phyloP scores from a whole-genome alignment of 2,113 vertebrate genomes.

The Semicossyphus pulcher region DNA sequence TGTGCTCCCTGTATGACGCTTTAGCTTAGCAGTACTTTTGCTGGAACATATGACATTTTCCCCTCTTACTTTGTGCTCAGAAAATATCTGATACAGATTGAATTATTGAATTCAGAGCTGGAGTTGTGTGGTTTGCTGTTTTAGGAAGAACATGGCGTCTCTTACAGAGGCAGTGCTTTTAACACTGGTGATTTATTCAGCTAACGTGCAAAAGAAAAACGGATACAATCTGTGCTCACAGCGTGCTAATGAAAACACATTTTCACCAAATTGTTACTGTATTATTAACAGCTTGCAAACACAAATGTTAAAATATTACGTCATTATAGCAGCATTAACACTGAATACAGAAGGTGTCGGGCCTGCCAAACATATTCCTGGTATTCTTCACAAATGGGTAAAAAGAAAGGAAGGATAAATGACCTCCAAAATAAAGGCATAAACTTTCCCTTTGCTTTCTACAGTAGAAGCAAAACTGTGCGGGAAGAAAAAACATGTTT shows the following conservation, averaged over 20 bases:
- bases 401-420: not conserved
- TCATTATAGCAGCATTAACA: not conserved
- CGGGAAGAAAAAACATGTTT: too few species aligned
- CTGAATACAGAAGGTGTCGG: not conserved
- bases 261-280: not conserved
- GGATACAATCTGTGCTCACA: slow-evolving; percentile 13
- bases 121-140: not conserved
- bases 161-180: not conserved
- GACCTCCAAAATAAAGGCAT: too few species aligned
- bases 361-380: not conserved
- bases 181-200: not conserved
- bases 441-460: too few species aligned
- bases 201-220: slow-evolving; percentile 20
- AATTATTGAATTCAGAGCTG: too few species aligned
- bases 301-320: not conserved
- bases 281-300: not conserved
- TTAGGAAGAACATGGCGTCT: not conserved
- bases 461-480: too few species aligned
- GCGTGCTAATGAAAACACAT: not conserved
- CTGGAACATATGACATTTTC: slow-evolving; percentile 11
- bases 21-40: slow-evolving; percentile 3
- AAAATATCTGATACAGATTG: too few species aligned
- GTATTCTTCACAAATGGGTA: not conserved
- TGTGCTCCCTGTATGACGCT: not conserved
- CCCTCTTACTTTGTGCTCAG: not conserved